Percentiles rank a stretch among this genome's conserved stretches.
Conservation (phyloP, 2,888 invertebrate genomes). For the Biston betularia region DNA sequence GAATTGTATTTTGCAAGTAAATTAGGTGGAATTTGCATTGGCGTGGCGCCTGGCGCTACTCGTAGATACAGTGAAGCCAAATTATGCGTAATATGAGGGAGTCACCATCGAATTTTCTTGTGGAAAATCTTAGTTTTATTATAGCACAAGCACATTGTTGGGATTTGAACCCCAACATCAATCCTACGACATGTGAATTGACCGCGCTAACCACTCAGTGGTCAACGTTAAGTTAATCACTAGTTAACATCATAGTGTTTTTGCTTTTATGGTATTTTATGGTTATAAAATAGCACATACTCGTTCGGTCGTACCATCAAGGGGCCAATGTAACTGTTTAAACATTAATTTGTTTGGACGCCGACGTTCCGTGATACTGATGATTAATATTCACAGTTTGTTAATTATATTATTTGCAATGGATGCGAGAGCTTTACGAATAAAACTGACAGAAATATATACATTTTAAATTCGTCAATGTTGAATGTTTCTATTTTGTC, state of each 20-base stretch:
- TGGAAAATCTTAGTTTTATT: not conserved
- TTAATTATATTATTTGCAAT: not conserved
- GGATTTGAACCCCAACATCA: too few species aligned
- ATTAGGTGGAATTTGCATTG: conserved; percentile 35
- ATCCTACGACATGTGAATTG: too few species aligned
- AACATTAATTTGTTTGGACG: conserved; percentile 25
- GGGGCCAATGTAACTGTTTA: conserved; percentile 12
- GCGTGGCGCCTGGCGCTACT: conserved; percentile 26
- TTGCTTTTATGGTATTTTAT: not conserved
- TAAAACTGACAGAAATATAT: too few species aligned
- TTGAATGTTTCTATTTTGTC: too few species aligned
- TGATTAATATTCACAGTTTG: not conserved
- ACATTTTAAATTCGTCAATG: too few species aligned
- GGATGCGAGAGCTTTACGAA: not conserved
- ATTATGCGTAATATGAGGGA: not conserved
- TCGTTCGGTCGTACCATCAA: conserved; percentile 3
- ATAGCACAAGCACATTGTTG: not conserved
- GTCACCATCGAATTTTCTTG: not conserved
- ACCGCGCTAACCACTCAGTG: too few species aligned
- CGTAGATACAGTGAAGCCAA: not conserved
- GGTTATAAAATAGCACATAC: conserved; percentile 4
- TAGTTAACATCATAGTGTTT: not conserved
- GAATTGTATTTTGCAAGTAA: conserved; percentile 33
- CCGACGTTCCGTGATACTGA: not conserved
- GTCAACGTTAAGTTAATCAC: too few species aligned